Base-by-base conservation (phyloP, 1,140 invertebrate genomes). In the Nasonia longicornis region DNA sequence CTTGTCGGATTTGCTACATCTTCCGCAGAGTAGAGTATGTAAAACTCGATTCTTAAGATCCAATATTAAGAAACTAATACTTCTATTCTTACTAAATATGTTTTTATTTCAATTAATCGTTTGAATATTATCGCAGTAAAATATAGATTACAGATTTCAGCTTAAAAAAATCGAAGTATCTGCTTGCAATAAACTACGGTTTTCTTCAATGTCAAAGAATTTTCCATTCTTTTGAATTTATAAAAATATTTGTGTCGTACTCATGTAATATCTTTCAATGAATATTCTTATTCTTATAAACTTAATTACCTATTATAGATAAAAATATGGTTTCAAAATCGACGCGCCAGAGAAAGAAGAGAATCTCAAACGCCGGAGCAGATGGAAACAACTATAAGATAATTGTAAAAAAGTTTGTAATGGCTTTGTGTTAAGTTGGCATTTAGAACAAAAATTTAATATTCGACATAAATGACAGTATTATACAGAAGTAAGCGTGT, bases 311-410 rank as follows among this genome's bases (percentile, higher is more conserved):
- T 76, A 52, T 87, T 89, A 73, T 87, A 95, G 94, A 94, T 96
- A n/a, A 95, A 96, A 92, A 96, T 96, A 84, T 96, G 95, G 95
- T 96, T 96, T 87, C 95, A 96, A 91, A 96, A 96, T 89, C 91
- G 95, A 76, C 89, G 95, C 77, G 95, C 95, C 0, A 90, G 94
- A 73, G 94, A 95, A 86, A 89, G 95, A 67, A 89, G 95, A 71
- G 94, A 95, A 73, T 84, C 83, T 14, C 75, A 82, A 63, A n/a
- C 66, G 22, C 2, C 63, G 29, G 66, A 71, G 3, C 45, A 76
- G 0, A 63, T 48, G 12, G 45, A 79, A 29, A 52, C 4, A 67
- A 76, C 14, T 82, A 77, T 26, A 42, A 82, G 48, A 31, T 77
- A 73, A 66, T n/a, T 29, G 20, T 58, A 83, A 85, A 77, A 82